Evolutionary conservation across 1,140 invertebrate species (phyloP).

Genomic region (Bombyx mori): ASM3026992v2 NC_085122.1:10238001-10238500

Average conservation of each 20-base stretch:
- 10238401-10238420: conserved; percentile 1
- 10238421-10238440: conserved; percentile 6
- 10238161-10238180: too few relatives aligned
- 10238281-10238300: background rate
- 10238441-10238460: conserved; percentile 7
- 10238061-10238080: too few relatives aligned
- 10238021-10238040: too few relatives aligned
- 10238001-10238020: too few relatives aligned
- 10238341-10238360: conserved; percentile 1
- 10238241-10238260: background rate
- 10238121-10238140: too few relatives aligned
- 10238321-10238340: conserved; percentile 2
- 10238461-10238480: conserved; percentile 18
- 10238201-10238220: conserved; percentile 2
- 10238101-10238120: too few relatives aligned
- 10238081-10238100: too few relatives aligned
- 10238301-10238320: conserved; percentile 5
- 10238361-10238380: conserved; percentile 1
- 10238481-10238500: conserved; percentile 18
- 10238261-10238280: conserved; percentile 2
- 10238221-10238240: background rate
- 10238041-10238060: too few relatives aligned
- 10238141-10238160: too few relatives aligned
- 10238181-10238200: background rate
- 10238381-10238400: conserved; percentile 1